phyloP scores from a whole-genome alignment of 2,113 vertebrate genomes.

The Poeciliopsis retropinna region DNA sequence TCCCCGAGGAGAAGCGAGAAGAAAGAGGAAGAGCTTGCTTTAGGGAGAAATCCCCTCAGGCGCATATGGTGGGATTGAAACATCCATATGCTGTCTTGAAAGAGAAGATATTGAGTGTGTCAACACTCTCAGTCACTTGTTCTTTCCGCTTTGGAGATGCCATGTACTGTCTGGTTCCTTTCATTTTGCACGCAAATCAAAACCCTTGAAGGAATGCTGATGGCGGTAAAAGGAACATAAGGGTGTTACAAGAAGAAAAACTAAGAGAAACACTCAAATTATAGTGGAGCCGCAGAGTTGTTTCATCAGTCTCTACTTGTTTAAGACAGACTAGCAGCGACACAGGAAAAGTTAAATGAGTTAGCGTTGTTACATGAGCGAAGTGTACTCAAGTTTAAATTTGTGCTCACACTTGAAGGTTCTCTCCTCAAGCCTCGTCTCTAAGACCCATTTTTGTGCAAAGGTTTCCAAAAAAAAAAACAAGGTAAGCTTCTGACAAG shows the following conservation, averaged over 20 bases:
- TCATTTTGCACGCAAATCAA: slow-evolving; percentile 35
- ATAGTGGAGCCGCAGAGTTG: not conserved
- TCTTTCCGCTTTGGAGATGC: slow-evolving; percentile 28
- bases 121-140: slow-evolving; percentile 17
- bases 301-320: not conserved
- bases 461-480: no score
- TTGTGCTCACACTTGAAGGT: no score
- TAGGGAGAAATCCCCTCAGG: slow-evolving; percentile 60
- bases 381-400: no score
- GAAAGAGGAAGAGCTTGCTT: slow-evolving; percentile 58
- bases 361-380: no score
- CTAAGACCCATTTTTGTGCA: no score
- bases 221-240: slow-evolving; percentile 8
- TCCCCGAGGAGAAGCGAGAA: slow-evolving; percentile 56
- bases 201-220: slow-evolving; percentile 25
- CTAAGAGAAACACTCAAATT: not conserved
- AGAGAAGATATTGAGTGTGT: slow-evolving; percentile 43
- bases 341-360: no score
- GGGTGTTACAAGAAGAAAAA: not conserved
- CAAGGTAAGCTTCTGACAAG: no score
- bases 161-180: slow-evolving; percentile 32
- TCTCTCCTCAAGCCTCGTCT: no score
- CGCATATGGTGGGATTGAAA: slow-evolving; percentile 55
- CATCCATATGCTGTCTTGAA: slow-evolving; percentile 53
- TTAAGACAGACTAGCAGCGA: not conserved